These are phyloP conservation scores for Andrena trimmerana DNA, from an alignment of 2,888 invertebrate species.

Conservation along the genomic window DNA sequence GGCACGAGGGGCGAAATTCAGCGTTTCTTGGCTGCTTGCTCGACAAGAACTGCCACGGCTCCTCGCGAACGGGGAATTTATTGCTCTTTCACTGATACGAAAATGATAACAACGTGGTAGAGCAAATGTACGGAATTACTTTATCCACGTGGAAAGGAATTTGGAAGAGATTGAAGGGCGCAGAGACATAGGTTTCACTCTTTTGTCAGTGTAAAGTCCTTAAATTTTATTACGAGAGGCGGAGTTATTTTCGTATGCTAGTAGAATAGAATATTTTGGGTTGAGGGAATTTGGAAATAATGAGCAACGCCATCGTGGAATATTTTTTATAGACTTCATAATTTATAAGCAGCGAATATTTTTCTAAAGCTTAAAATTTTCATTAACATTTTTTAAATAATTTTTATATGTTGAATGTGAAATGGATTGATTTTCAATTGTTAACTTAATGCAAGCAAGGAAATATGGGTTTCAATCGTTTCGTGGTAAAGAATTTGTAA, in stretches of 20 bases:
- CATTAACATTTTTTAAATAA: neutral
- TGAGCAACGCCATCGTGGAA: neutral
- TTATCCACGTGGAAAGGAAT: neutral
- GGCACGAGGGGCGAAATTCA: neutral
- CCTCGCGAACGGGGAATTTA: slow-evolving; percentile 16
- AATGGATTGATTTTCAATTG: neutral
- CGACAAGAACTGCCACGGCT: slow-evolving; percentile 16
- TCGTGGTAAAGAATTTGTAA: neutral
- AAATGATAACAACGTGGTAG: neutral
- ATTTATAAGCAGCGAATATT: neutral
- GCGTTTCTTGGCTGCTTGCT: slow-evolving; percentile 31
- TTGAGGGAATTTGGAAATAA: no score
- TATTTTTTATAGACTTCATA: neutral
- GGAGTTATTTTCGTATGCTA: no score
- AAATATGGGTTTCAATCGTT: no score
- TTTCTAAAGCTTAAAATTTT: no score
- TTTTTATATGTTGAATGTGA: neutral
- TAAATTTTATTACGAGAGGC: no score
- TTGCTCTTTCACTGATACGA: slow-evolving; percentile 6
- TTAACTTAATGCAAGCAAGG: no score
- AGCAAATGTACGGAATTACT: slow-evolving; percentile 5
- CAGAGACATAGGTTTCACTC: no score
- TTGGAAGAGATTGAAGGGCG: neutral
- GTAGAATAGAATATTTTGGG: no score
- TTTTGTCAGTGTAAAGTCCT: no score